phyloP scores from a whole-genome alignment of 2,888 invertebrate species.

The Erynnis tages region DNA sequence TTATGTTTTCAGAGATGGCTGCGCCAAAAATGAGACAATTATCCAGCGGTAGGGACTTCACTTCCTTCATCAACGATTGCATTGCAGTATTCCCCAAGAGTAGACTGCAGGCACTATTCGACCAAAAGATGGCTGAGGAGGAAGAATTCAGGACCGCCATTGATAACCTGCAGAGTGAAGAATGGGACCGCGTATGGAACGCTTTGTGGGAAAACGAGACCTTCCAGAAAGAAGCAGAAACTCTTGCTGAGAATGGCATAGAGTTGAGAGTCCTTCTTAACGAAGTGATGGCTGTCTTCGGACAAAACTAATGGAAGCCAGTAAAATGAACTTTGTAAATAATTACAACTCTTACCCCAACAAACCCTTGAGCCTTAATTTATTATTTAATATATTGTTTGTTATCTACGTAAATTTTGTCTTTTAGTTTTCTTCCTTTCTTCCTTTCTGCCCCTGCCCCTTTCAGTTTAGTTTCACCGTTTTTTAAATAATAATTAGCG shows the following conservation, averaged over 20 bases:
- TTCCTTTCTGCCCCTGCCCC: too few relatives aligned
- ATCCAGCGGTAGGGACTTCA: slow-evolving; percentile 48
- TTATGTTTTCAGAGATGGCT: slow-evolving; percentile 7
- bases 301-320: slow-evolving; percentile 43
- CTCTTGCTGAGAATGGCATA: slow-evolving; percentile 53
- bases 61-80: slow-evolving; percentile 49
- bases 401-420: too few relatives aligned
- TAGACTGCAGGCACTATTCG: slow-evolving; percentile 53
- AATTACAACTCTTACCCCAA: neutral
- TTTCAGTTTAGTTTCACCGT: too few relatives aligned
- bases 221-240: slow-evolving; percentile 51
- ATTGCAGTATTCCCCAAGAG: slow-evolving; percentile 52
- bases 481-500: too few relatives aligned
- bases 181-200: slow-evolving; percentile 48
- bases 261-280: slow-evolving; percentile 42
- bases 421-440: too few relatives aligned
- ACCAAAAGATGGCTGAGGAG: slow-evolving; percentile 57
- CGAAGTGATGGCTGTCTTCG: slow-evolving; percentile 55
- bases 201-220: slow-evolving; percentile 54
- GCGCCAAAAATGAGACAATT: slow-evolving; percentile 36
- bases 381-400: too few relatives aligned
- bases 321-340: neutral
- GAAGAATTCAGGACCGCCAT: slow-evolving; percentile 56
- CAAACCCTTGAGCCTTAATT: too few relatives aligned
- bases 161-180: slow-evolving; percentile 54